Base-by-base conservation (phyloP, 2,888 invertebrate genomes). In the Troides helena region DNA sequence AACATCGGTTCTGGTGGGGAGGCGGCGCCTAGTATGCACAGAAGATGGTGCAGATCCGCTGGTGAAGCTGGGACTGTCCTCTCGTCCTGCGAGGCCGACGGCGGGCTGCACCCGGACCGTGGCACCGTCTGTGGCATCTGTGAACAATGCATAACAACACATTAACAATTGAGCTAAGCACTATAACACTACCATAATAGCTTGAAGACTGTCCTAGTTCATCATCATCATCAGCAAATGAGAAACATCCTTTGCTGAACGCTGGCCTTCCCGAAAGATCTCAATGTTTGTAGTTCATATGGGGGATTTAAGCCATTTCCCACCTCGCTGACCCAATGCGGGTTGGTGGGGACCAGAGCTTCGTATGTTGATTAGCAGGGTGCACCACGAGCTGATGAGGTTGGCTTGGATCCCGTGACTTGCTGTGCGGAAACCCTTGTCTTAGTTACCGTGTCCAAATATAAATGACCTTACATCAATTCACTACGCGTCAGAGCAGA, bases 51-150 rank as follows among this genome's bases (percentile, higher is more conserved):
- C 68, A 87, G 85, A 80, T 85, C 93, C 72, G 93, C 90, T 30
- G 94, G 94, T 56, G 94, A 94, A 43, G 89, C 85, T 73, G 94
- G 93, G 68, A 93, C 93, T 71, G 94, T 94, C 76, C 92, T 87
- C 85, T 94, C 94, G 76, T 96, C 95, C 80, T 97, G 94, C 68
- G 97, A 93, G 25, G 96, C 96, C 84, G 95, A 95, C 75, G 95
- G 95, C 78, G 96, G 95, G 88, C 95, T 96, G 85, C 95, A 95
- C 86, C 95, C 96, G 81, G 95, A 95, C 79, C 95, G 94, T 71
- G 96, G 96, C 80, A 96, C 96, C 81, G 95, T 96, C 93, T 96
- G 96, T 89, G 96, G 96, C 96, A 96, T 96, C 96, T 96, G 95
- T 67, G 71, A 73, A 87, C 87, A 90, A 91, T 46, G 14, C n/a